Conservation (phyloP, 2,113 vertebrate species). For the Acrocephalus arundinaceus region DNA sequence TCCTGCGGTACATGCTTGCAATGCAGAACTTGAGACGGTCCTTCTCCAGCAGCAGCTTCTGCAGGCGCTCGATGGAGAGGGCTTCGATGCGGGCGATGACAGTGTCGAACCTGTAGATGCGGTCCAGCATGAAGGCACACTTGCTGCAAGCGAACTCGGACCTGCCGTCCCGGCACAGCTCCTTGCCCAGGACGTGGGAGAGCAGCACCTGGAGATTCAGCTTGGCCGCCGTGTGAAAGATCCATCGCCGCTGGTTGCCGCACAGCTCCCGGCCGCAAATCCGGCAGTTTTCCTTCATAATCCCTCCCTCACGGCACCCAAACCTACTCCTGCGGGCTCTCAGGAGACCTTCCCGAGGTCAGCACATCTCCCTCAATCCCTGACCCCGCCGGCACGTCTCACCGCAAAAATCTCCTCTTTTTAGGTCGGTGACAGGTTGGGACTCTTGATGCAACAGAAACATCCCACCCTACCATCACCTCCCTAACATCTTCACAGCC, state of each 20-base stretch:
- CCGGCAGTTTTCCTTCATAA: constrained; percentile 89
- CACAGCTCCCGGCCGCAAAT: constrained; percentile 93
- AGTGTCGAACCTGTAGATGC: constrained; percentile 93
- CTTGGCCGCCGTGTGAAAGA: constrained; percentile 91
- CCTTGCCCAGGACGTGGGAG: constrained; percentile 87
- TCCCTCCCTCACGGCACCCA: not conserved
- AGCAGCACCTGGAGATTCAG: constrained; percentile 93
- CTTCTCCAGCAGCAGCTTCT: constrained; percentile 90
- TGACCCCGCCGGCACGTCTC: not conserved
- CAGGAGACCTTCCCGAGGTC: not conserved
- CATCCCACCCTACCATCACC: not conserved
- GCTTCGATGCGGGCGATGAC: constrained; percentile 95
- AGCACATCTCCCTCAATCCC: not conserved
- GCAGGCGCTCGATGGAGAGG: constrained; percentile 91
- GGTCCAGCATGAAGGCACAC: constrained; percentile 95
- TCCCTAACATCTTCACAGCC: not conserved
- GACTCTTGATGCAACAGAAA: not conserved
- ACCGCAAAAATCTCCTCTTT: not conserved
- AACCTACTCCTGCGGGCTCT: not conserved
- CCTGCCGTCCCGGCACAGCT: constrained; percentile 86
- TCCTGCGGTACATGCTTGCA: constrained; percentile 83
- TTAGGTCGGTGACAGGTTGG: not conserved
- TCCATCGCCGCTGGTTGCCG: constrained; percentile 96
- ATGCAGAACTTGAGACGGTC: constrained; percentile 90
- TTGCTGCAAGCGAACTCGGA: constrained; percentile 97